phyloP scores from a whole-genome alignment of 1,140 invertebrate species.

The Drosophila busckii region DNA sequence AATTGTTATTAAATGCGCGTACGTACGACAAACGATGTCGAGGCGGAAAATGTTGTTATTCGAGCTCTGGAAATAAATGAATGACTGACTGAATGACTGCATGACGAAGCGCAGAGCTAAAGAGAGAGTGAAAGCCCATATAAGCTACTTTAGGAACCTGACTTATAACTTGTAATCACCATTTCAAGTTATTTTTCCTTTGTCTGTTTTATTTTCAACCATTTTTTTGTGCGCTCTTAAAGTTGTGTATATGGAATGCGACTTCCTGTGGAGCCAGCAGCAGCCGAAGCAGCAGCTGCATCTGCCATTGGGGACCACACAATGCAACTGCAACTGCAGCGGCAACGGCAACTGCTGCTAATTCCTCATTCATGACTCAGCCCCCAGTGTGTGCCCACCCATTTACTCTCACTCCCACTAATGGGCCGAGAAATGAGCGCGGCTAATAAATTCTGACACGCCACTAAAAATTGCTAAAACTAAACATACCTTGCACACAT shows the following conservation, averaged over 20 bases:
- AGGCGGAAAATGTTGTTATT: slow-evolving; percentile 65
- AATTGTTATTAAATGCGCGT: slow-evolving; percentile 64
- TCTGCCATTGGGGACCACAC: slow-evolving; percentile 46
- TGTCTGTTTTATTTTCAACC: too few relatives aligned
- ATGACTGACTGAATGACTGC: slow-evolving; percentile 24
- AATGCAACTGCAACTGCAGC: neutral
- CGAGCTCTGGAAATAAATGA: slow-evolving; percentile 42
- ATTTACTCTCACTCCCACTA: slow-evolving; percentile 20
- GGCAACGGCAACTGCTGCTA: slow-evolving; percentile 23
- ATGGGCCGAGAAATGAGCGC: slow-evolving; percentile 55
- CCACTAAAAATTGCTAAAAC: slow-evolving; percentile 60
- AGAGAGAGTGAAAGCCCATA: slow-evolving; percentile 50
- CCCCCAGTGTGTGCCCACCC: neutral
- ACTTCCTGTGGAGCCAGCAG: slow-evolving; percentile 51
- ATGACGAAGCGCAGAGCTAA: neutral
- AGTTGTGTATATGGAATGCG: too few relatives aligned
- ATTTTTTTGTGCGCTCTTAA: too few relatives aligned
- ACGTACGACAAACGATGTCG: slow-evolving; percentile 67
- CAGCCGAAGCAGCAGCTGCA: slow-evolving; percentile 17
- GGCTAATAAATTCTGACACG: slow-evolving; percentile 74
- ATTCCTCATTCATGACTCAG: slow-evolving; percentile 60
- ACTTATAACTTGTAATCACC: slow-evolving; percentile 46
- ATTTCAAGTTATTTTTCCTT: slow-evolving; percentile 21
- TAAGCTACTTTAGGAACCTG: slow-evolving; percentile 59
- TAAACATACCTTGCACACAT: too few relatives aligned